phyloP scores from a whole-genome alignment of 2,888 invertebrate genomes.

The Horisme vitalbata region DNA sequence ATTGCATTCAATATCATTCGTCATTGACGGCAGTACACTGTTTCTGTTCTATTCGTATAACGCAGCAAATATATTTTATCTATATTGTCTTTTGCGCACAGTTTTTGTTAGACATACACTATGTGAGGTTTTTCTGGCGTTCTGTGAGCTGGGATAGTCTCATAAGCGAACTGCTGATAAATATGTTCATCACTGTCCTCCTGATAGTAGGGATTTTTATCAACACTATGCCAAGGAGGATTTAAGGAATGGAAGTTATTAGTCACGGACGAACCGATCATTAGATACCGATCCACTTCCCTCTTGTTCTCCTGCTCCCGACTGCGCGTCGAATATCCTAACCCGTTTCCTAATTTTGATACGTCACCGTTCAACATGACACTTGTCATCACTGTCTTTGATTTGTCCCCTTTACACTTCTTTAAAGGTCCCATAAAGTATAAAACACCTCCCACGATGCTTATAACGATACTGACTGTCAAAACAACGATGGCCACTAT shows the following conservation, averaged over 20 bases:
- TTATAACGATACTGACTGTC: conserved; percentile 80
- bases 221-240: conserved; percentile 79
- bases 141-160: conserved; percentile 78
- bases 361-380: conserved; percentile 79
- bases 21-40: conserved; percentile 58
- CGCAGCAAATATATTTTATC: conserved; percentile 63
- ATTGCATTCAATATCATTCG: conserved; percentile 71
- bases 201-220: conserved; percentile 75
- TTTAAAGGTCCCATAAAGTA: conserved; percentile 79
- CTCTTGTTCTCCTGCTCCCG: conserved; percentile 75
- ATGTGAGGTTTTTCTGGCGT: conserved; percentile 83
- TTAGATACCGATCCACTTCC: conserved; percentile 76
- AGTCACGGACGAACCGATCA: conserved; percentile 78
- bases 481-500: conserved; percentile 79
- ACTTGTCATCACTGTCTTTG: conserved; percentile 80
- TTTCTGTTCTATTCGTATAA: conserved; percentile 53
- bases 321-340: conserved; percentile 75
- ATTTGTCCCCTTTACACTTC: conserved; percentile 78
- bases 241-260: conserved; percentile 79
- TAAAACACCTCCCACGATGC: conserved; percentile 75
- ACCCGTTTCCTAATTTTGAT: conserved; percentile 75
- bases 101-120: conserved; percentile 83
- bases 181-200: conserved; percentile 79
- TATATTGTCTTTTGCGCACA: conserved; percentile 69
- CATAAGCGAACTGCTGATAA: conserved; percentile 79